Evolutionary conservation across 2,113 vertebrate species (phyloP).

Genomic region (Pongo abelii): DNA sequence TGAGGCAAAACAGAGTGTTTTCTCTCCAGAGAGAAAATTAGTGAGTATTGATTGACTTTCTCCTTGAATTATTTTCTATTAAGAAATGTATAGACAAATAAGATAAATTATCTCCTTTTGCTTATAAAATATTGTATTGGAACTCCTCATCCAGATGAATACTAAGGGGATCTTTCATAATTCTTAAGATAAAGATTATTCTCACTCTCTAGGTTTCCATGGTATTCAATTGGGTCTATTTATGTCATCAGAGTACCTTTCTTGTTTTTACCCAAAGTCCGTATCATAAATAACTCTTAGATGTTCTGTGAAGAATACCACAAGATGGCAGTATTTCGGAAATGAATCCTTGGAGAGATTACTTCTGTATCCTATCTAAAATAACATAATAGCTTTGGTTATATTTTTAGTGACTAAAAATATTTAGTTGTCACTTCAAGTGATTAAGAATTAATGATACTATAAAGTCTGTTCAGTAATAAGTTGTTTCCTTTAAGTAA

Average conservation of each 20-base stretch:
- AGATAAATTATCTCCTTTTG: neutral
- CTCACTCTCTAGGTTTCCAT: neutral
- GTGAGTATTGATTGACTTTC: neutral
- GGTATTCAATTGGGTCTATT: neutral
- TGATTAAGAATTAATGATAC: conserved; percentile 67
- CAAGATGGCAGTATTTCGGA: conserved; percentile 77
- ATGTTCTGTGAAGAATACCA: conserved; percentile 49
- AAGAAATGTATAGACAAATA: neutral
- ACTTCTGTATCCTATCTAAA: neutral
- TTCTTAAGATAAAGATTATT: neutral
- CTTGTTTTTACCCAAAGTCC: neutral
- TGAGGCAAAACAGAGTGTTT: neutral
- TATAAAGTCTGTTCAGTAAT: conserved; percentile 25
- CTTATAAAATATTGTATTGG: neutral
- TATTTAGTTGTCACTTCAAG: conserved; percentile 38
- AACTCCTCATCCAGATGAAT: neutral
- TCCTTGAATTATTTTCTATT: conserved; percentile 24
- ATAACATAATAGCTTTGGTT: neutral
- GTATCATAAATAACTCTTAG: neutral
- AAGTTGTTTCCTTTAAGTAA: conserved; percentile 67
- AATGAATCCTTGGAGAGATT: conserved; percentile 13
- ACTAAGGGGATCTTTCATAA: neutral
- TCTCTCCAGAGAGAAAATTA: neutral
- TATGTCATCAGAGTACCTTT: neutral
- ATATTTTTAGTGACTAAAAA: conserved; percentile 44